Conservation (phyloP, 2,888 invertebrate species). For the Drosophila lutescens region DNA sequence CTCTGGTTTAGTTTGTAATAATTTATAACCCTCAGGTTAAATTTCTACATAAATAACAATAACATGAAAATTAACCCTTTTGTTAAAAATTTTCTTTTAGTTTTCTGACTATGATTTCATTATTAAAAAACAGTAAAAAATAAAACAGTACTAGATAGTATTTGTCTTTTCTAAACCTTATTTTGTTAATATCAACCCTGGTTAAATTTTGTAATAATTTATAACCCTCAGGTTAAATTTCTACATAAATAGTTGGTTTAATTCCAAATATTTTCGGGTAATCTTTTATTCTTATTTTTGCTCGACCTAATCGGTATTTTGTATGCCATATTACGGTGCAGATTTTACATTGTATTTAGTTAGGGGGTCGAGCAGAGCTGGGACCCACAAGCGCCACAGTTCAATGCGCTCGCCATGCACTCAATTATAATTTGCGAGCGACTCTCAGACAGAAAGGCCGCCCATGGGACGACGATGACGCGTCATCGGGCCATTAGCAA, state of each 20-base stretch:
- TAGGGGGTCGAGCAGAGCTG: neutral
- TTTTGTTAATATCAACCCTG: too few relatives aligned
- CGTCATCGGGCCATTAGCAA: slow-evolving; percentile 63
- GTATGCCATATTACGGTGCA: neutral
- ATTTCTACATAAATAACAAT: too few relatives aligned
- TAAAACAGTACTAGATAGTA: too few relatives aligned
- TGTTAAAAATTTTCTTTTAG: too few relatives aligned
- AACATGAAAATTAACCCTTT: too few relatives aligned
- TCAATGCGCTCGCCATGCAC: slow-evolving; percentile 74
- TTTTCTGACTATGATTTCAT: too few relatives aligned
- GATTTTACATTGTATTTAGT: neutral
- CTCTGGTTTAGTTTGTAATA: too few relatives aligned
- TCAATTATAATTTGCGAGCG: slow-evolving; percentile 73
- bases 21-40: neutral
- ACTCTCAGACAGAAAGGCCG: slow-evolving; percentile 54
- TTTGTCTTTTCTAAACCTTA: too few relatives aligned
- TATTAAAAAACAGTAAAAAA: too few relatives aligned
- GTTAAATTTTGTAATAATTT: too few relatives aligned
- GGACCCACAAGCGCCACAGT: slow-evolving; percentile 52
- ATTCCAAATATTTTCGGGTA: neutral
- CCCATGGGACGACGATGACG: slow-evolving; percentile 50
- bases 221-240: neutral
- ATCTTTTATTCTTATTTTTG: neutral
- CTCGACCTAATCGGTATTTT: neutral
- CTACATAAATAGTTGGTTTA: neutral